Percentiles rank a stretch among this genome's conserved stretches.
phyloP scores from a whole-genome alignment of 2,113 vertebrate genomes.

The Perca fluviatilis region DNA sequence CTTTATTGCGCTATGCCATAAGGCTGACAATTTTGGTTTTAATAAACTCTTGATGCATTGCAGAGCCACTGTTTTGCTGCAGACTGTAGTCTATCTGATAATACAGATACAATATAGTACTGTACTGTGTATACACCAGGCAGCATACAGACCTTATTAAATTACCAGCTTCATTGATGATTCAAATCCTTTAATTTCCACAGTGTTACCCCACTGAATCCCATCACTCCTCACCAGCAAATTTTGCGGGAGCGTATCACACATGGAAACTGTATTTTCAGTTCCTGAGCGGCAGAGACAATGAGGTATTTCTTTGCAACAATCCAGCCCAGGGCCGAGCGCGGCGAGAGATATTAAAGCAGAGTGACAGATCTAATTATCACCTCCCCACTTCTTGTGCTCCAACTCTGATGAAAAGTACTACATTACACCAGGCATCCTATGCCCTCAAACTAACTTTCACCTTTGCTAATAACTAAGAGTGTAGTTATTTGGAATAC shows the following conservation, averaged over 20 bases:
- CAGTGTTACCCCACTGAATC: constrained; percentile 9
- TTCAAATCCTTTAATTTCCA: constrained; percentile 16
- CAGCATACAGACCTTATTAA: not conserved
- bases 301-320: constrained; percentile 70
- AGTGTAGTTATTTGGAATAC: constrained; percentile 63
- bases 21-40: too few species aligned
- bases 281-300: constrained; percentile 60
- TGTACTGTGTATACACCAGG: not conserved
- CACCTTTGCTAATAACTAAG: constrained; percentile 74
- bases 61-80: too few species aligned
- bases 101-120: not conserved
- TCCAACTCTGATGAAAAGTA: constrained; percentile 68
- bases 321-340: constrained; percentile 50
- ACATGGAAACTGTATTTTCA: constrained; percentile 40
- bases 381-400: constrained; percentile 67
- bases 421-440: constrained; percentile 57
- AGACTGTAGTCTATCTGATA: too few species aligned
- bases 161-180: constrained; percentile 3
- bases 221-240: constrained; percentile 67
- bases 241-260: constrained; percentile 52
- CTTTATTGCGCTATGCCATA: too few species aligned
- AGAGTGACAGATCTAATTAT: constrained; percentile 82
- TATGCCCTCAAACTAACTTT: constrained; percentile 76
- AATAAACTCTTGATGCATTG: too few species aligned
- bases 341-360: constrained; percentile 74